These are phyloP conservation scores for Bostrychus sinensis DNA, from an alignment of 2,113 vertebrate species.

Conservation along the genomic window DNA sequence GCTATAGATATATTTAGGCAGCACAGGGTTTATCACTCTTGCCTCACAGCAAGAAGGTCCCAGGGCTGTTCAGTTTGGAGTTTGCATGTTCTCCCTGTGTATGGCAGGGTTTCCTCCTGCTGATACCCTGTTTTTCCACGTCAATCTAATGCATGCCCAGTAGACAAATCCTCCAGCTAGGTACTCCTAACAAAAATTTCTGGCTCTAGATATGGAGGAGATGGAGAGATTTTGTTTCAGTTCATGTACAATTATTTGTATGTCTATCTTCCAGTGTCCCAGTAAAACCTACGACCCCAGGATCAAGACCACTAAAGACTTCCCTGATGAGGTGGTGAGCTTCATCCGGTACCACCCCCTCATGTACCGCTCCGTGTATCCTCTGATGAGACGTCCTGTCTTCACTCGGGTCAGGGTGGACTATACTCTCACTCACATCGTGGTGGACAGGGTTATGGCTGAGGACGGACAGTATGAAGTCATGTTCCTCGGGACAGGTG, in stretches of 20 bases:
- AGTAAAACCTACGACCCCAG: constrained; percentile 93
- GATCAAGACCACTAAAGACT: constrained; percentile 95
- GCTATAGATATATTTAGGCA: too few relatives aligned
- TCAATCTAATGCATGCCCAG: too few relatives aligned
- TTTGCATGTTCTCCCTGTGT: too few relatives aligned
- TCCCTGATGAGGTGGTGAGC: constrained; percentile 93
- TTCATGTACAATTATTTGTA: neutral
- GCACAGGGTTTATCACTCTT: too few relatives aligned
- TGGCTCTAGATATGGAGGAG: too few relatives aligned
- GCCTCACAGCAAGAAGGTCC: too few relatives aligned
- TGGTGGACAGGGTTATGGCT: constrained; percentile 91
- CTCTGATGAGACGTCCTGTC: constrained; percentile 83
- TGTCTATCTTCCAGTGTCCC: constrained; percentile 83
- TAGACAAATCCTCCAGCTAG: too few relatives aligned
- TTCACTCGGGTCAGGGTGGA: constrained; percentile 91
- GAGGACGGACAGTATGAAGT: constrained; percentile 97
- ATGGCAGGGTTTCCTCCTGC: too few relatives aligned
- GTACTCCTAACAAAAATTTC: too few relatives aligned
- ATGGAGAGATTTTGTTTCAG: too few relatives aligned
- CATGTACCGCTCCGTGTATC: constrained; percentile 87
- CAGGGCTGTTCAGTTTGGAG: too few relatives aligned
- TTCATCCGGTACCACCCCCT: constrained; percentile 91
- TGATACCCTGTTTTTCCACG: too few relatives aligned
- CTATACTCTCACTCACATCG: constrained; percentile 91
- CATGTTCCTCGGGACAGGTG: constrained; percentile 97